A percentile compares a stretch with the other conserved stretches of the same genome.
These are phyloP conservation scores for Leuctra nigra DNA, from an alignment of 2,888 invertebrate species.

Conservation along the genomic window DNA sequence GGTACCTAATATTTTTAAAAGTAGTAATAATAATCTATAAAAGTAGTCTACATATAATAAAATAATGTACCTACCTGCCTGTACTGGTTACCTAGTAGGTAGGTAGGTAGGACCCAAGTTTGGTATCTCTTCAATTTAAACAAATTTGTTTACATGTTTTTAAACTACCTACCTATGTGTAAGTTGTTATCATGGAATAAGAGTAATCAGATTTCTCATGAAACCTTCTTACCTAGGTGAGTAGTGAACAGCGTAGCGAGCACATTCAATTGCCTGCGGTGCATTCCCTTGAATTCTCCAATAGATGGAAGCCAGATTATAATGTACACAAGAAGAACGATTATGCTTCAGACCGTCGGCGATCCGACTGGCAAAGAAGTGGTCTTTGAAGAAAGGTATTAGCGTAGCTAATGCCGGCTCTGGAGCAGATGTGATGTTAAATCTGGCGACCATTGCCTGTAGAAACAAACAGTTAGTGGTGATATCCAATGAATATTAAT, in stretches of 20 bases:
- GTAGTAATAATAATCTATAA: no score
- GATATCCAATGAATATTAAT: no score
- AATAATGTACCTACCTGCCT: no score
- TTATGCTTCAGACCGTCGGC: constrained; percentile 56
- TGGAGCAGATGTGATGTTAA: constrained; percentile 45
- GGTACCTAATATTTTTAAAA: no score
- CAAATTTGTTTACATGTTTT: no score
- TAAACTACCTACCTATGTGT: no score
- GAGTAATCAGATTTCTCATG: no score
- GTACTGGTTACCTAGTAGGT: no score
- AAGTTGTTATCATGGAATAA: no score
- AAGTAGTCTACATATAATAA: no score
- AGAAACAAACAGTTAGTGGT: constrained; percentile 3
- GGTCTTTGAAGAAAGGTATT: constrained; percentile 39
- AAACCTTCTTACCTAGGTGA: constrained; percentile 66
- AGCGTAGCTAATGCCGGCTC: constrained; percentile 46
- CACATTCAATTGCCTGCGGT: constrained; percentile 72
- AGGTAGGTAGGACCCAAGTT: no score
- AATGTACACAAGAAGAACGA: constrained; percentile 68
- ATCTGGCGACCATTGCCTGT: constrained; percentile 47
- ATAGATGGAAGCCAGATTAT: constrained; percentile 70
- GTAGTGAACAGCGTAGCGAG: constrained; percentile 65
- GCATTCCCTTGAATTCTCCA: constrained; percentile 67
- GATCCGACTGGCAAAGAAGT: constrained; percentile 51
- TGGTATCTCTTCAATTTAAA: no score